Percentiles rank a stretch among this genome's conserved stretches.
Conservation (phyloP, 1,140 invertebrate genomes). For the Cydia strobilella region DNA sequence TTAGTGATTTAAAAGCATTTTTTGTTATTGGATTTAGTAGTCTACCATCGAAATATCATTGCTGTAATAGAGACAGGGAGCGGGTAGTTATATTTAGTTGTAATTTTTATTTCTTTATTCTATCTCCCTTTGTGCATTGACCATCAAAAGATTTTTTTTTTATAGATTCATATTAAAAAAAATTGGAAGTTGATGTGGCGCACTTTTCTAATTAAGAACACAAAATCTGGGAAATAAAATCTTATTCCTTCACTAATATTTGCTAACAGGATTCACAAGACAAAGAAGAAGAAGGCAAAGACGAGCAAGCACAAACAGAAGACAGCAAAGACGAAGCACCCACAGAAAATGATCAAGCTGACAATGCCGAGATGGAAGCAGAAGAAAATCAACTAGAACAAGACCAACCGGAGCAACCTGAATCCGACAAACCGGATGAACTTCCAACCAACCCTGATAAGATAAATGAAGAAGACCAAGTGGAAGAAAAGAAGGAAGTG, state of each 20-base stretch:
- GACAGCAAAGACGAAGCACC: slow-evolving; percentile 60
- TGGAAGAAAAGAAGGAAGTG: slow-evolving; percentile 85
- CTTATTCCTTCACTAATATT: neutral
- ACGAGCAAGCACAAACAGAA: slow-evolving; percentile 34
- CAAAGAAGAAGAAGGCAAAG: slow-evolving; percentile 36
- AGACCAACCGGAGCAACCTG: slow-evolving; percentile 49
- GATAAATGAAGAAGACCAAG: slow-evolving; percentile 80
- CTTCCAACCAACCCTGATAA: slow-evolving; percentile 73
- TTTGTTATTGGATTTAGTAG: too few species aligned
- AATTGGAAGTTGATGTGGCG: too few species aligned
- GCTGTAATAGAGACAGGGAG: too few species aligned
- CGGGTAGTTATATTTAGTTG: too few species aligned
- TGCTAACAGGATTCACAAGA: slow-evolving; percentile 35
- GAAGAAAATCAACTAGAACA: slow-evolving; percentile 57
- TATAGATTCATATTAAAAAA: too few species aligned
- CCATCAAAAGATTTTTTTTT: too few species aligned
- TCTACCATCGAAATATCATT: too few species aligned
- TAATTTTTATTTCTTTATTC: too few species aligned
- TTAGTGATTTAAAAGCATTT: too few species aligned
- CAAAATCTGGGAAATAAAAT: neutral
- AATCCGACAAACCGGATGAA: slow-evolving; percentile 69
- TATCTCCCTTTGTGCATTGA: too few species aligned
- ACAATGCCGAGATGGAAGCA: slow-evolving; percentile 49
- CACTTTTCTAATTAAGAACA: too few species aligned
- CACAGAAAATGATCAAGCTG: slow-evolving; percentile 40